Evolutionary conservation across 2,797 vertebrate genomes (phyloP), one percentile per base, ranked within the genome.

Genomic region (Galago senegalensis): DNA sequence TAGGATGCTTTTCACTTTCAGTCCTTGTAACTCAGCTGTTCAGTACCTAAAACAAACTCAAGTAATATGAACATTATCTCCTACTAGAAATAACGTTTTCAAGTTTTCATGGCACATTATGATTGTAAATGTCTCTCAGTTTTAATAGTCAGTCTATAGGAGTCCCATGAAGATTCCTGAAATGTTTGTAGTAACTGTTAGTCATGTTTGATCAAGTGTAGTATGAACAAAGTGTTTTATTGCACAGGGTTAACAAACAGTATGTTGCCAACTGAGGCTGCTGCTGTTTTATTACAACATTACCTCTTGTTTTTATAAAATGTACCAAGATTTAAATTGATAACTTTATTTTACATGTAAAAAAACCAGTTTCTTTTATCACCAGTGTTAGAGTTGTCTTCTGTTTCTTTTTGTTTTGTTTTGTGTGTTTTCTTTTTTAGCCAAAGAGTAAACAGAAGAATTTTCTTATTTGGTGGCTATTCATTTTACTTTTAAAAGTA

Each of bases 361-460:
- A 67, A 76, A 95, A 91, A 97, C 16, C n/a, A 89, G 76, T 98
- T 97, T 97, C 92, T 97, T 97, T 98, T 98, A 94, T 98, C 97
- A 97, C 96, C 97, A 98, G 98, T 98, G 97, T 98, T 99, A 98
- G 97, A 95, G 93, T 65, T 97, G 97, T 98, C 97, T 98, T 98
- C 94, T 96, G 97, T 97, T 98, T 98, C 97, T 97, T 98, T 98
- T 98, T 97, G 97, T 98, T 98, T 93, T 83, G 72, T 97, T 98
- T 97, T 97, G 95, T 98, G 98, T 98, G 95, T 92, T 98, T 98
- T 98, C 98, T 98, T 98, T 98, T 98, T 98, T 98, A 99, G 99
- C 99, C 99, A 99, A 99, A 99, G 99, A 99, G 99, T 99, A 99
- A 99, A 98, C 97, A 98, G 98, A 98, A 98, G 98, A 98, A 76